Percentiles rank a stretch among this genome's conserved stretches.
These are phyloP conservation scores for Sipunculus nudus DNA, from an alignment of 2,888 invertebrate species.

Conservation along the genomic window DNA sequence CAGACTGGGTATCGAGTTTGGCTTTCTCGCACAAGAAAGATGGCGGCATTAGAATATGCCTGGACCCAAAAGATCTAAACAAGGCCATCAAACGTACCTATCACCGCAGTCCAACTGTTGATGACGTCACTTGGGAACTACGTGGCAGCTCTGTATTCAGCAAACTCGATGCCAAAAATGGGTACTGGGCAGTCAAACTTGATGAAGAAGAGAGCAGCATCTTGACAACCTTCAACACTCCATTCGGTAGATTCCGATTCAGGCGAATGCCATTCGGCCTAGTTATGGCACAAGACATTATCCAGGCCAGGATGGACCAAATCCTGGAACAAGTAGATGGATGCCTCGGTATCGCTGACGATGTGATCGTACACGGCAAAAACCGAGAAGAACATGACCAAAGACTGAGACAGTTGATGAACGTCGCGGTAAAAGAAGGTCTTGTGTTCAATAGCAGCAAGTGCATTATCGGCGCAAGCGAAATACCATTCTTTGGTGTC, in stretches of 20 bases:
- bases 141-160: constrained; percentile 17
- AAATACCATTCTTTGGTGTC: constrained; percentile 31
- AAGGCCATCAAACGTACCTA: constrained; percentile 15
- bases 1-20: constrained; percentile 20
- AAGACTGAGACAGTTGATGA: neutral
- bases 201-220: neutral
- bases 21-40: constrained; percentile 7
- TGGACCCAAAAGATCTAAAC: constrained; percentile 26
- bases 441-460: constrained; percentile 4
- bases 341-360: constrained; percentile 1
- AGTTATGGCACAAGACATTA: constrained; percentile 5
- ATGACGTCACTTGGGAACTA: constrained; percentile 22
- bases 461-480: neutral
- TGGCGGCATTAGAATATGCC: constrained; percentile 22
- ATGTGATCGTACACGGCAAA: neutral
- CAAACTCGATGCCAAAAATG: constrained; percentile 29
- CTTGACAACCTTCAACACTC: constrained; percentile 21
- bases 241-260: constrained; percentile 4
- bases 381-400: neutral
- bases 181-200: constrained; percentile 29
- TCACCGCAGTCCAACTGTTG: constrained; percentile 22
- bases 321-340: neutral
- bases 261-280: constrained; percentile 10
- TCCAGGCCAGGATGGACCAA: constrained; percentile 10
- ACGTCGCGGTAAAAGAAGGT: neutral